These are phyloP conservation scores for Pogonus chalceus DNA, from an alignment of 1,140 invertebrate species.

Conservation along the genomic window DNA sequence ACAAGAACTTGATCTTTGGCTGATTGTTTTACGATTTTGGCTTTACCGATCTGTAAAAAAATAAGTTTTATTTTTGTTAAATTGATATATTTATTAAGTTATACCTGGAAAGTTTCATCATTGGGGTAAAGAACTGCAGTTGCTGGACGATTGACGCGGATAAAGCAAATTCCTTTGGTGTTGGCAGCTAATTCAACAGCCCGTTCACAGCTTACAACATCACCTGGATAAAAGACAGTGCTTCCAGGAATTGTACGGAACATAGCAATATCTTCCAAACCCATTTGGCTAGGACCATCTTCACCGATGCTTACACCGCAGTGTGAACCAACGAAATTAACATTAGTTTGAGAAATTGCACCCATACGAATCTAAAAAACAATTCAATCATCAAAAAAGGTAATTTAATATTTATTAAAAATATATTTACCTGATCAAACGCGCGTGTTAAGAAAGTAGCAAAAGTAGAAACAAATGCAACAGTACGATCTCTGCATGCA, in stretches of 20 bases:
- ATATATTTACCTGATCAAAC: conserved; percentile 73
- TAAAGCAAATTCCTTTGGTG: conserved; percentile 90
- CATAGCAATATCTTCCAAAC: conserved; percentile 92
- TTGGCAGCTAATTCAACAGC: conserved; percentile 94
- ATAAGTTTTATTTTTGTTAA: conserved; percentile 4
- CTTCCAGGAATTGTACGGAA: conserved; percentile 86
- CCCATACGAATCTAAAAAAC: conserved; percentile 85
- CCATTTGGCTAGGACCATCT: conserved; percentile 99
- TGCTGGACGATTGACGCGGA: conserved; percentile 87
- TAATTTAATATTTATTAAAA: conserved; percentile 3
- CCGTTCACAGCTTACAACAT: conserved; percentile 89
- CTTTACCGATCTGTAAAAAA: conserved; percentile 54
- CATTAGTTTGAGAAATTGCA: conserved; percentile 95
- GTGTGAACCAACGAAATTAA: conserved; percentile 93
- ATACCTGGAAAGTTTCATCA: conserved; percentile 69
- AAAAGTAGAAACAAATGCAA: conserved; percentile 93
- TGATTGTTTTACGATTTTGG: conserved; percentile 67
- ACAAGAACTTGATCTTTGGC: conserved; percentile 70
- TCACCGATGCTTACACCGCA: conserved; percentile 93
- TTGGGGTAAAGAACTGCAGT: conserved; percentile 82
- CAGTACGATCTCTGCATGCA: conserved; percentile 75
- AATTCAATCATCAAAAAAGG: too few relatives aligned
- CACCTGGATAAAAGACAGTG: conserved; percentile 94
- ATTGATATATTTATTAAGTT: conserved; percentile 15
- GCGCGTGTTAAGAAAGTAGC: conserved; percentile 94